Base-by-base conservation (phyloP, 2,888 invertebrate genomes). In the Netelia fuscicornis region DNA sequence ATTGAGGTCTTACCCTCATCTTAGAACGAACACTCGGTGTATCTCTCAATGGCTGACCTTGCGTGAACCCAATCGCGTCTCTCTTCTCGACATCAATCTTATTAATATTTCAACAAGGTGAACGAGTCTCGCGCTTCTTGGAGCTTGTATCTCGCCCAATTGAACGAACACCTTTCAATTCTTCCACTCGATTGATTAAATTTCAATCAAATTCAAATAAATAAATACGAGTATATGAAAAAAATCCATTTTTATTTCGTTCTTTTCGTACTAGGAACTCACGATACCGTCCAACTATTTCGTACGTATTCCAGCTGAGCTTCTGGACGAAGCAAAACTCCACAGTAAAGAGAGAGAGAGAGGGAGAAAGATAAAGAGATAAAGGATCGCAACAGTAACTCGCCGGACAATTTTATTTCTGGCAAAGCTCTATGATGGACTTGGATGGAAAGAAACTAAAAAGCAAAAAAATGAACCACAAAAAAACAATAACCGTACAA, bases 11-110 rank as follows among this genome's bases (percentile, higher is more conserved):
- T 87, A 90, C 89, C 87, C 89, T 84, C 83, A 5, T 37, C 37
- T 37, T 37, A 37, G 6, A 6, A 5, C 37, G 37, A 37, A 37
- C 87, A 84, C 86, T 56, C 89, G 85, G 90, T 90, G 89, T 90
- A 91, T 91, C 90, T 91, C 88, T 81, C 86, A 56, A 78, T 48
- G 86, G 81, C 87, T 90, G 91, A 90, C 91, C 91, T 86, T 86
- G 64, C 67, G 67, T 78, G 83, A 37, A 84, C 87, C 87, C 67
- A 81, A 83, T 78, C 71, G 72, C 78, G 52, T 78, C 56, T 81
- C 72, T 54, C 44, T 44, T 37, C 44, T 67, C 52, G 68, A 74
- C 78, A 74, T 37, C 48, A 48, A 13, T 48, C 48, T 11, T 13
- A 48, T 48, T 56, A 52, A 48, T 42, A 42, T 13, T 54, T 23